Evolutionary conservation across 2,797 vertebrate genomes (phyloP).

Genomic region (Mus spretus): DNA sequence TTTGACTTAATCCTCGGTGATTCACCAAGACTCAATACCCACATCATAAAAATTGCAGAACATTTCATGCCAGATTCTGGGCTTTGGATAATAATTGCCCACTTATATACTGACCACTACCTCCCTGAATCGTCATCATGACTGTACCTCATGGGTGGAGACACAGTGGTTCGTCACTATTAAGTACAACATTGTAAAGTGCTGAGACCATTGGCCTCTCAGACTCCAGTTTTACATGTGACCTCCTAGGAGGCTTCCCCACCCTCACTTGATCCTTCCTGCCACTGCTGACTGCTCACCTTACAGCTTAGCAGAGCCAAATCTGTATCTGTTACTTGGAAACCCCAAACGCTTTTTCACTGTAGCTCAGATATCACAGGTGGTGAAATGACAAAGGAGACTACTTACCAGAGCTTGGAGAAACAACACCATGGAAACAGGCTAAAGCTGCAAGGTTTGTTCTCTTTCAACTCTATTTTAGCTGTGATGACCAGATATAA

Average conservation of each 20-base stretch:
- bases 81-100: not conserved
- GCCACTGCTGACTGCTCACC: not conserved
- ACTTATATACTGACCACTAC: not conserved
- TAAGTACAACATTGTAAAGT: not conserved
- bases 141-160: not conserved
- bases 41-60: not conserved
- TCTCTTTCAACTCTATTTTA: conserved; percentile 60
- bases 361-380: conserved; percentile 57
- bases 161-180: not conserved
- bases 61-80: not conserved
- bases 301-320: conserved; percentile 16
- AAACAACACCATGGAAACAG: conserved; percentile 64
- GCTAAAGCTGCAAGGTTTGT: conserved; percentile 5
- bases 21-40: not conserved
- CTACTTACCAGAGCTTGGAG: conserved; percentile 61
- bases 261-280: not conserved
- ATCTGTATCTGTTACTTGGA: conserved; percentile 15
- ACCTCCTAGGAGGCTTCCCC: too few species aligned
- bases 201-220: not conserved
- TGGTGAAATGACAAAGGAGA: conserved; percentile 60
- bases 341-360: conserved; percentile 33
- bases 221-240: not conserved
- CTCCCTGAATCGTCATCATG: not conserved
- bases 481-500: conserved; percentile 45
- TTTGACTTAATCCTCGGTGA: not conserved